phyloP scores from a whole-genome alignment of 2,113 vertebrate genomes.

The Trematocara unimaculatum region DNA sequence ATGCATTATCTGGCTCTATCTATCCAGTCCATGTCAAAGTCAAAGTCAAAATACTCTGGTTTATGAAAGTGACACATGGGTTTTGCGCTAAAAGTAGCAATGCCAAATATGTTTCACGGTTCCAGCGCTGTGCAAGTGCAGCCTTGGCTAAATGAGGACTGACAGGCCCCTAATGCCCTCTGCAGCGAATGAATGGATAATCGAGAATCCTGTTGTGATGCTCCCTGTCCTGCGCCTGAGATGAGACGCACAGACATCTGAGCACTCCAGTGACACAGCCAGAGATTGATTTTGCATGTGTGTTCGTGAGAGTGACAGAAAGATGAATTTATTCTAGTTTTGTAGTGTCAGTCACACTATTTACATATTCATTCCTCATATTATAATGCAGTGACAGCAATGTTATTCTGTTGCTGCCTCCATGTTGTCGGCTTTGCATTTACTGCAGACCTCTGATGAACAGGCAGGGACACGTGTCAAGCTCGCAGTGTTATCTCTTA shows the following conservation, averaged over 20 bases:
- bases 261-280: slow-evolving; percentile 51
- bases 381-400: slow-evolving; percentile 45
- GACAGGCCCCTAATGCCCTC: slow-evolving; percentile 60
- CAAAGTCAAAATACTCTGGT: not conserved
- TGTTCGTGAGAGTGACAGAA: slow-evolving; percentile 30
- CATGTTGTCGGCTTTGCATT: slow-evolving; percentile 14
- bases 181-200: slow-evolving; percentile 62
- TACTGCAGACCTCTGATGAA: not conserved
- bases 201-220: slow-evolving; percentile 56
- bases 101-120: slow-evolving; percentile 1
- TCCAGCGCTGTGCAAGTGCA: not conserved
- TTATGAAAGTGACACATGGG: not conserved
- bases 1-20: not conserved
- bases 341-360: slow-evolving; percentile 46
- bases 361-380: slow-evolving; percentile 60
- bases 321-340: slow-evolving; percentile 55
- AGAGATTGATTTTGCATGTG: slow-evolving; percentile 54
- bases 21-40: not conserved
- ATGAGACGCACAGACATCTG: slow-evolving; percentile 55
- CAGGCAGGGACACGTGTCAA: not conserved
- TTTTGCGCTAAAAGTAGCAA: not conserved
- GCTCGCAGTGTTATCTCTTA: not conserved
- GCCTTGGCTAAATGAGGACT: slow-evolving; percentile 54
- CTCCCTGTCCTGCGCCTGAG: slow-evolving; percentile 39
- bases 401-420: slow-evolving; percentile 35